Percentiles rank a stretch among this genome's conserved stretches.
These are phyloP conservation scores for Latrodectus elegans DNA, from an alignment of 2,888 invertebrate species.

Conservation along the genomic window DNA sequence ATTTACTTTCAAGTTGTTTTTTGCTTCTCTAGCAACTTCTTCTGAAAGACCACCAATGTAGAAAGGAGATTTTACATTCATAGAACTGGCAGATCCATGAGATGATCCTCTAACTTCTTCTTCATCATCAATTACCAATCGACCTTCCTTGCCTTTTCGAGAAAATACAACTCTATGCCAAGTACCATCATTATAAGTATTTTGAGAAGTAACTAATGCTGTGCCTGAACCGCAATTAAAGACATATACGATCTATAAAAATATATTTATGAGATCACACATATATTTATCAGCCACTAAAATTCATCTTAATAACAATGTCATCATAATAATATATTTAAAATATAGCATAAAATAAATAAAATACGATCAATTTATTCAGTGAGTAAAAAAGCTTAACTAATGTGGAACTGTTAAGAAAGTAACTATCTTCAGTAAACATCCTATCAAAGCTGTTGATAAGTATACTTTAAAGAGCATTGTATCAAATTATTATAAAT, in stretches of 20 bases:
- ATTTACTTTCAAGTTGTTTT: slow-evolving; percentile 74
- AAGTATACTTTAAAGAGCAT: no score
- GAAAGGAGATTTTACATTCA: slow-evolving; percentile 82
- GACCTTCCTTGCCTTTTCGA: slow-evolving; percentile 80
- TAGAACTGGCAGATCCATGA: slow-evolving; percentile 74
- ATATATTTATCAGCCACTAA: no score
- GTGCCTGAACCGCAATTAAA: slow-evolving; percentile 84
- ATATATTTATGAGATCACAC: background rate
- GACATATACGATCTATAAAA: slow-evolving; percentile 80
- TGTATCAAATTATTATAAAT: no score
- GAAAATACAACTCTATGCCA: slow-evolving; percentile 86
- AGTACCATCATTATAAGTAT: slow-evolving; percentile 82
- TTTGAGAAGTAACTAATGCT: slow-evolving; percentile 79
- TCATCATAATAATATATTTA: no score
- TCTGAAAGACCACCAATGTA: slow-evolving; percentile 87
- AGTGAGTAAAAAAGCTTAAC: no score
- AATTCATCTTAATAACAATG: no score
- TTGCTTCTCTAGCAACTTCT: slow-evolving; percentile 76
- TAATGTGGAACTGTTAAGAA: no score
- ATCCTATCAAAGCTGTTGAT: no score
- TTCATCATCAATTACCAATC: slow-evolving; percentile 81
- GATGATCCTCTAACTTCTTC: slow-evolving; percentile 77
- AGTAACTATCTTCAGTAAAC: no score
- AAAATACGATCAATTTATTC: no score
- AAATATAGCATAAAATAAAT: no score